Evolutionary conservation across 2,797 vertebrate genomes (phyloP).

Genomic region (Neomorphus geoffroyi): DNA sequence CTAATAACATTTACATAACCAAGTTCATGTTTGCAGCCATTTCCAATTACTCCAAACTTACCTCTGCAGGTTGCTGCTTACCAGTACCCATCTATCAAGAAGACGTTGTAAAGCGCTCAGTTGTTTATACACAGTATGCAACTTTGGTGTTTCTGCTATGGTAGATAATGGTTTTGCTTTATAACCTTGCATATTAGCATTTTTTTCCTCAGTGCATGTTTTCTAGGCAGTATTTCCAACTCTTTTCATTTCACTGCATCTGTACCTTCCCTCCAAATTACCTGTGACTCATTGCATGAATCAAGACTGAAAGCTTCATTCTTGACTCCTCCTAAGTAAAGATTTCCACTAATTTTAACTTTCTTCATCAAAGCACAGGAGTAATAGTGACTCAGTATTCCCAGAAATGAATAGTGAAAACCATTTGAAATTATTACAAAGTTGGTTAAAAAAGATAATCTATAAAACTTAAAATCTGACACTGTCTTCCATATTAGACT

Average conservation of each 20-base stretch:
- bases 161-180: not conserved
- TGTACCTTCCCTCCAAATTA: not conserved
- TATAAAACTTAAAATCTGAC: not conserved
- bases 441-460: not conserved
- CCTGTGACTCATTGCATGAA: not conserved
- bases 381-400: not conserved
- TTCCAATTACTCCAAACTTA: not conserved
- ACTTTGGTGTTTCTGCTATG: not conserved
- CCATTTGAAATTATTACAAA: not conserved
- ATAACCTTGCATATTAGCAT: not conserved
- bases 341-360: not conserved
- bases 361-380: not conserved
- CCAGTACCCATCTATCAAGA: not conserved
- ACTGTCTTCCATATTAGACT: no score
- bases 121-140: not conserved
- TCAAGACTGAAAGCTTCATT: not conserved
- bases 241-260: not conserved
- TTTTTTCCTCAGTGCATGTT: not conserved
- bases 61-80: not conserved
- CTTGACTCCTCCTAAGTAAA: not conserved
- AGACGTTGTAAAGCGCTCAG: not conserved
- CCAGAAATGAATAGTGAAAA: not conserved
- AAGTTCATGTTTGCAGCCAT: not conserved
- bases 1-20: not conserved
- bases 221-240: not conserved